Evolutionary conservation across 2,113 vertebrate genomes (phyloP).

Genomic region (Atractosteus spatula): DNA sequence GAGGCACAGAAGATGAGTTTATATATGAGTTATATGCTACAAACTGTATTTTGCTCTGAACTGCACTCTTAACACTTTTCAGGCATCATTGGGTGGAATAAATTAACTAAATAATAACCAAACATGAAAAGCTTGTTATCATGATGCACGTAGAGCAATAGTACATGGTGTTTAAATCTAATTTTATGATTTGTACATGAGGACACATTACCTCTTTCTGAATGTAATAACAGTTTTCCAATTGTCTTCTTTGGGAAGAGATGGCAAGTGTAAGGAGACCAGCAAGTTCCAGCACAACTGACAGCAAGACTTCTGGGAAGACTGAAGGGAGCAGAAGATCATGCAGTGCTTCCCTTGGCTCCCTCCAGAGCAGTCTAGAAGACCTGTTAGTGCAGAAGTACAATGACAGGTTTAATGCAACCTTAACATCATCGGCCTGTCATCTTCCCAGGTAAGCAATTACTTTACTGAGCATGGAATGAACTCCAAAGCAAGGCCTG

Average conservation of each 20-base stretch:
- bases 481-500: not conserved
- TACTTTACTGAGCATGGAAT: not conserved
- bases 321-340: not conserved
- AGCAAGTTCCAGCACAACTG: conserved; percentile 28
- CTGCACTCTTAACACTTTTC: too few relatives aligned
- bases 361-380: conserved; percentile 22
- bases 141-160: too few relatives aligned
- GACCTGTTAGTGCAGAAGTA: conserved; percentile 29
- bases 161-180: too few relatives aligned
- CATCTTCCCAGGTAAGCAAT: conserved; percentile 34
- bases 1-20: too few relatives aligned
- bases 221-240: too few relatives aligned
- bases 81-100: too few relatives aligned
- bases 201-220: too few relatives aligned
- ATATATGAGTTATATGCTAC: too few relatives aligned
- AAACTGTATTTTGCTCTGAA: too few relatives aligned
- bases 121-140: too few relatives aligned
- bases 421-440: conserved; percentile 1
- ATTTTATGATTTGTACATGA: too few relatives aligned
- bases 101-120: too few relatives aligned
- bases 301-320: conserved; percentile 2
- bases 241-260: conserved; percentile 29
- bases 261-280: conserved; percentile 37
- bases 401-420: conserved; percentile 23
- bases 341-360: conserved; percentile 27